Evolutionary conservation across 2,113 vertebrate genomes (phyloP), one percentile per base, ranked within the genome.

Genomic region (zebrafish (Danio rerio)): DNA sequence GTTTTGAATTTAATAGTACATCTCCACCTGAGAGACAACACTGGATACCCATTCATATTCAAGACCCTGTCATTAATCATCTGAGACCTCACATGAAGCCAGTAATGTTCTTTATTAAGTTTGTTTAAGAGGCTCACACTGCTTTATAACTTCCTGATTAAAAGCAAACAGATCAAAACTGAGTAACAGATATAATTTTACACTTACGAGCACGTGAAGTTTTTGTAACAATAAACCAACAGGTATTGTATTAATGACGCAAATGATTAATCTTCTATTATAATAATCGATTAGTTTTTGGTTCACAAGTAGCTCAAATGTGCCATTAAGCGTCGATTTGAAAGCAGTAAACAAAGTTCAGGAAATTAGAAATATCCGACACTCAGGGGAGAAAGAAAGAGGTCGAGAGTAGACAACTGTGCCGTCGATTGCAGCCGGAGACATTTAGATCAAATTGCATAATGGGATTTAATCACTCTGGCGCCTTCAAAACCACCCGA

Each of bases 381-480:
- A 91, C 87, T 91, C 87, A 78, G 81, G 80, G 85, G 61, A 83
- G 58, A 74, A 31, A 42, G 80, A 61, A 84, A 74, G 59, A 79
- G 73, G 83, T 83, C 65, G 42, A 62, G 82, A 82, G 89, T 79
- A 85, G 89, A 86, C 86, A 87, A 63, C 55, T 84, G 74, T 90
- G 90, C 85, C 85, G 87, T 91, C 91, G 92, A 94, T 93, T 94
- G 87, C 88, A 89, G 88, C 88, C 89, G 84, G 87, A 93, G 94
- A 94, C 94, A 93, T 84, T 88, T 92, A 94, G 95, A 97, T 95
- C 96, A 98, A 96, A 97, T 96, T 96, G 97, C 96, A 95, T 91
- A 93, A 94, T 88, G 90, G 82, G 87, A 85, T 87, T 89, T 81
- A 88, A 84, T 84, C 85, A 91, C 89, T 89, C 89, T 80, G 72